phyloP scores from a whole-genome alignment of 2,113 vertebrate genomes.

The Phycodurus eques region DNA sequence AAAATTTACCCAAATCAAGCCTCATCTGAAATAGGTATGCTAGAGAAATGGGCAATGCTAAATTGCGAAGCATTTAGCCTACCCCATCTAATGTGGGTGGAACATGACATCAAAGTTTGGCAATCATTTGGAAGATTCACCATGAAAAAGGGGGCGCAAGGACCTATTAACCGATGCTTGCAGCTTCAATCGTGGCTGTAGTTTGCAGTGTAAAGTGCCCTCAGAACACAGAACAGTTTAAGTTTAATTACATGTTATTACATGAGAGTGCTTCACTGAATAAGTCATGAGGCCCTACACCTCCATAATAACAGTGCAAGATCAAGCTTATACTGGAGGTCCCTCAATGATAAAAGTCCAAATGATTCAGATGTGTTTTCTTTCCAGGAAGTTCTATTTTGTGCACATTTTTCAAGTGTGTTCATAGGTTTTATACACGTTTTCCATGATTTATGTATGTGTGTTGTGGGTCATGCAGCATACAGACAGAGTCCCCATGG shows the following conservation, averaged over 20 bases:
- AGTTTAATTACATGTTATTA: background rate
- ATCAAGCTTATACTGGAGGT: background rate
- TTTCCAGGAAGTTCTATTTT: too few species aligned
- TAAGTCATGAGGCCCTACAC: background rate
- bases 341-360: too few species aligned
- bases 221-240: background rate
- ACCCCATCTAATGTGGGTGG: too few species aligned
- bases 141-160: background rate
- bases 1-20: background rate
- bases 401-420: too few species aligned
- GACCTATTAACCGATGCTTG: background rate
- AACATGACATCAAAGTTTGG: too few species aligned
- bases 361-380: too few species aligned
- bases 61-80: background rate
- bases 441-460: background rate
- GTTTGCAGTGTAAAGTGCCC: background rate
- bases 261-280: background rate
- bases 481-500: conserved; percentile 46
- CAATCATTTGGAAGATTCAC: background rate
- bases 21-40: background rate
- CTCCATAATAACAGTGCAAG: background rate
- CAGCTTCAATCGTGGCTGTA: background rate
- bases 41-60: background rate
- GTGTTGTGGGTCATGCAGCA: conserved; percentile 54
- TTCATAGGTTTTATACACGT: background rate